phyloP scores from a whole-genome alignment of 2,797 vertebrate species.

The Gallinago nigripennis region DNA sequence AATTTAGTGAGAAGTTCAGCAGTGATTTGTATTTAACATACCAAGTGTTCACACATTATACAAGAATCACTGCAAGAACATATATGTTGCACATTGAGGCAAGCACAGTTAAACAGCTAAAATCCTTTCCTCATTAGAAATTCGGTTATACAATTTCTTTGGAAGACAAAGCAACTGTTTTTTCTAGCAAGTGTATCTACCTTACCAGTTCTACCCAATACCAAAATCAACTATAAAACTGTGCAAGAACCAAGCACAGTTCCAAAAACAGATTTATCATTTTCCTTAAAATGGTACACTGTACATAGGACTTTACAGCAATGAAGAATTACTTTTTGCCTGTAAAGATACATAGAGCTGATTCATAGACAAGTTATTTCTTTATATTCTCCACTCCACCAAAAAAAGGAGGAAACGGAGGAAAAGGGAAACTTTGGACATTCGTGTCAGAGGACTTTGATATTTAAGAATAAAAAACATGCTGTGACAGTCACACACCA shows the following conservation, averaged over 20 bases:
- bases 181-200: not conserved
- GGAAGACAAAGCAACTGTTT: not conserved
- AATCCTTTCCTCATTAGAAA: not conserved
- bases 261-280: not conserved
- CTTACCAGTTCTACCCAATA: not conserved
- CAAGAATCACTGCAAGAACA: not conserved
- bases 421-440: not conserved
- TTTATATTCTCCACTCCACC: not conserved
- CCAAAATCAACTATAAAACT: not conserved
- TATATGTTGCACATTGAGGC: not conserved
- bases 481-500: not conserved
- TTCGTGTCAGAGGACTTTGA: not conserved
- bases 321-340: not conserved
- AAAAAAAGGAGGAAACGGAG: not conserved
- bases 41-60: not conserved
- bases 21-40: not conserved
- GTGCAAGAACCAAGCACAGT: not conserved
- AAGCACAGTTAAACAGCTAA: not conserved
- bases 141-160: accelerated
- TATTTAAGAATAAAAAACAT: not conserved
- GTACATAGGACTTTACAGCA: not conserved
- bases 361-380: not conserved
- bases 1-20: not conserved
- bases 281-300: not conserved
- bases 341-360: not conserved